phyloP scores from a whole-genome alignment of 2,113 vertebrate genomes.

The Alectura lathami region DNA sequence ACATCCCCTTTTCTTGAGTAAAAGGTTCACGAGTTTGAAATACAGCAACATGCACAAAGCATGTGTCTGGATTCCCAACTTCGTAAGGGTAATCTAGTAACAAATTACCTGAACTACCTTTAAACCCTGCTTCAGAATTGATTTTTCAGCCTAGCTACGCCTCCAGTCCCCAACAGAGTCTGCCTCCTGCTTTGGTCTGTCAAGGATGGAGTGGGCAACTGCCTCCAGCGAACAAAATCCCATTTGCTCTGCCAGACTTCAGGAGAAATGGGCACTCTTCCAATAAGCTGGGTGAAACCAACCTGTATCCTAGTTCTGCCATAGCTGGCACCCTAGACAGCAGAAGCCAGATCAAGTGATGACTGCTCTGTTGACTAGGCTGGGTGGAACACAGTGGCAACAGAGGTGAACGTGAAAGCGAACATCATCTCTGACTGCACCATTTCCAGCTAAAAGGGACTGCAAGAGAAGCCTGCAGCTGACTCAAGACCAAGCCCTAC shows the following conservation, averaged over 20 bases:
- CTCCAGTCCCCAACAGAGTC: background rate
- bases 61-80: background rate
- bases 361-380: background rate
- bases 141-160: background rate
- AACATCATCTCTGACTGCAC: background rate
- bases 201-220: background rate
- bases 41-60: background rate
- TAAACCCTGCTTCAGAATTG: background rate
- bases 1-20: background rate
- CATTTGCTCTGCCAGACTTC: background rate
- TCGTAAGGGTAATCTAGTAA: background rate
- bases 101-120: background rate
- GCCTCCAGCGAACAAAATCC: background rate
- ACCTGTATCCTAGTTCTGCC: background rate
- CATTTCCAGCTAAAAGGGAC: background rate
- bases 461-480: background rate
- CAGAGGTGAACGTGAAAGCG: background rate
- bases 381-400: background rate
- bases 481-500: background rate
- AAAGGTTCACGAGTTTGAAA: background rate
- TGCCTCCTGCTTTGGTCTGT: background rate
- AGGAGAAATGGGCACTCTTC: background rate
- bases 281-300: background rate
- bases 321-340: background rate
- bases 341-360: background rate